Conservation (phyloP, 2,797 vertebrate genomes). For the Xenops minutus region DNA sequence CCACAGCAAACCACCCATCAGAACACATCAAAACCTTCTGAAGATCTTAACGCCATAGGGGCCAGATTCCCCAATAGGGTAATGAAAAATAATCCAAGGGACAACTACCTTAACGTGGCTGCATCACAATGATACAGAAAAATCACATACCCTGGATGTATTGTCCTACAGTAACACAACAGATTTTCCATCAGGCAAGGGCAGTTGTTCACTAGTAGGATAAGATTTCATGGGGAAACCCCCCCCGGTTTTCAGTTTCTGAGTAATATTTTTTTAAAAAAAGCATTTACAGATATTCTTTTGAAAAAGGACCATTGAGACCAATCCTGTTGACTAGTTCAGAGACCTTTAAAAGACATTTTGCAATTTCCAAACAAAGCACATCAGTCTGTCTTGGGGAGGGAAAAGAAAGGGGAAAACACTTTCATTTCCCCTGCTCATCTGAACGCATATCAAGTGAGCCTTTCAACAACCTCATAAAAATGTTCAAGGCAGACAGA, state of each 20-base stretch:
- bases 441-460: neutral
- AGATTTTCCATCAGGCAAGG: neutral
- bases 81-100: neutral
- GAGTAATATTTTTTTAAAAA: neutral
- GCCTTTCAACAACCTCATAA: neutral
- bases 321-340: neutral
- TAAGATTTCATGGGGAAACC: neutral
- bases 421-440: slow-evolving; percentile 21
- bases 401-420: neutral
- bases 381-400: neutral
- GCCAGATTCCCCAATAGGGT: neutral
- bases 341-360: neutral
- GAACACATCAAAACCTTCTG: neutral
- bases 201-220: neutral
- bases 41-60: neutral
- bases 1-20: neutral
- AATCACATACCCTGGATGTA: neutral
- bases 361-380: neutral
- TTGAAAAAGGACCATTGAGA: neutral
- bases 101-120: neutral
- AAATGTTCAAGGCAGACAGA: neutral
- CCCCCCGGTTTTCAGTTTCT: neutral
- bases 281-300: neutral
- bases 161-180: neutral
- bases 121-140: neutral